Base-by-base conservation (phyloP, 2,888 invertebrate species). In the Ennomos erosarius region DNA sequence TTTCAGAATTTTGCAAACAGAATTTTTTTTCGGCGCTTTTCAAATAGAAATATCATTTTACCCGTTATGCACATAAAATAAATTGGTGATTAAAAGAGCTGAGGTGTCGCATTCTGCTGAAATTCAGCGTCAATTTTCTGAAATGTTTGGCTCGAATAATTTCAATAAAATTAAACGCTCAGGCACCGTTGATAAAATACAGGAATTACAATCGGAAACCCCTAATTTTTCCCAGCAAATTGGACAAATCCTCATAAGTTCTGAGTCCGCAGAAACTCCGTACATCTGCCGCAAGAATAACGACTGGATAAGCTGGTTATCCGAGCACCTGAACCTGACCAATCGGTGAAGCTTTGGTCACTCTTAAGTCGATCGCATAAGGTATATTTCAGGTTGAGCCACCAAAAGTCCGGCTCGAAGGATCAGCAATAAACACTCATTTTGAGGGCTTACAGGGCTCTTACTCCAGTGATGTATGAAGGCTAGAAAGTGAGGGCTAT, bases 381-480 rank as follows among this genome's bases (percentile, higher is more conserved):
- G 76, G 82, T 68, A 64, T 70, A 79, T 75, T 82, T 83, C 80
- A 48, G 61, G 63, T 65, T 60, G 65, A 63, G 44, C 65, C 65
- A 67, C 68, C 74, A 71, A 68, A 71, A 81, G 81, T 87, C 84
- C 81, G 78, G 75, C 78, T 80, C 69, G 75, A 79, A 84, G 86
- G 85, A 84, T 78, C 81, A 81, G 84, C 84, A 80, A 90, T 91
- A 91, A 90, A 90, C 89, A 89, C 89, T 89, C 85, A 85, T 91
- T 89, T 85, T 78, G 79, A 76, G 74, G 78, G 85, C 85, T 89
- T 82, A 84, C 80, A 76, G 77, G 74, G 82, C 81, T 85, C 83
- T 84, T 80, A 77, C 75, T 74, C 64, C 72, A 70, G 80, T 88
- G 88, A 90, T 85, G 78, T 86, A 88, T 85, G 76, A 73, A 79